Base-by-base conservation (phyloP, 2,113 vertebrate species). In the Panurus biarmicus region DNA sequence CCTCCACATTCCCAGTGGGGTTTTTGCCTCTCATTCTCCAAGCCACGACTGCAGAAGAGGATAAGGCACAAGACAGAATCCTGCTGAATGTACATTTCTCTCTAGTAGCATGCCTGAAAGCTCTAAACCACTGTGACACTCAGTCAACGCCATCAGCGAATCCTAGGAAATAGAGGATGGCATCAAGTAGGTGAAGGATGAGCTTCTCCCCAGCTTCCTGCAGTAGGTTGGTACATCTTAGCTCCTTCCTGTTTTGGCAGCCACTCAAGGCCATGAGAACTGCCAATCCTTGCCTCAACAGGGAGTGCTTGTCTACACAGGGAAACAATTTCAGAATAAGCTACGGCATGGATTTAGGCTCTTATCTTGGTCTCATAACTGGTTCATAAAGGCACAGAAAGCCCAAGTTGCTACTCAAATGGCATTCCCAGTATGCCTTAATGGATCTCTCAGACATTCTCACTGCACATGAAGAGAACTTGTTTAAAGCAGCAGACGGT, bases 61-160 rank as follows among this genome's bases (percentile, higher is more conserved):
- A 19, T 18, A 48, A 75, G 44, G 53, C 62, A 48, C 26, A 33
- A 19, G n/a, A 10, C 57, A 83, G 22, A 75, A 64, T 21, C 25
- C 51, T 1, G 0, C 45, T 47, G 24, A 20, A 36, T 31, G 16
- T 1, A 36, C 0, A 1, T 38, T 75, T 67, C 42, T 58, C 48
- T 44, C 29, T 12, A 23, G 29, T 0, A 53, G 18, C n/a, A 3
- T 6, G 14, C 24, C 38, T 86, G 72, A 86, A 76, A 89, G 22
- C 62, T 48, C 56, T 14, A 21, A 50, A 36, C 26, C 40, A 36
- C 6, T 20, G 21, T 11, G 51, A 79, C 57, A 25, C 38, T 25
- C 38, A 10, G 15, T 14, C 45, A 29, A 44, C n/a, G 36, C 20
- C 33, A 23, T 11, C 45, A 72, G 26, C 33, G 35, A 56, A 69